Evolutionary conservation across 2,888 invertebrate species (phyloP).

Genomic region (Cotesia congregata): DNA sequence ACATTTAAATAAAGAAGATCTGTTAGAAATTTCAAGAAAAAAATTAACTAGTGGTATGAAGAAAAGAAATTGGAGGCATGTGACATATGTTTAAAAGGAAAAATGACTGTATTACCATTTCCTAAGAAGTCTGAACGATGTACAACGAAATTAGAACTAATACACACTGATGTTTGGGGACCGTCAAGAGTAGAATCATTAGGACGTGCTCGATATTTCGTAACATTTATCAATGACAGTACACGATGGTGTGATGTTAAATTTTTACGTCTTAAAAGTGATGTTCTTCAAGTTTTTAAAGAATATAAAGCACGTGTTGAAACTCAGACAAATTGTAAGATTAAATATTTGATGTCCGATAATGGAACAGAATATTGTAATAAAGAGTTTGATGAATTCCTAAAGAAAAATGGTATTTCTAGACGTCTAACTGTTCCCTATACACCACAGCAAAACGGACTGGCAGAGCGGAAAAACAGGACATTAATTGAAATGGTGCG

Average conservation of each 20-base stretch:
- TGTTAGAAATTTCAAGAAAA: background rate
- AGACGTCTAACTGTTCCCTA: constrained; percentile 51
- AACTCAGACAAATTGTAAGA: constrained; percentile 27
- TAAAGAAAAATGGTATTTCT: constrained; percentile 52
- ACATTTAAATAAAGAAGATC: background rate
- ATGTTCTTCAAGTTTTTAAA: constrained; percentile 41
- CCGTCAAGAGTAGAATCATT: constrained; percentile 30
- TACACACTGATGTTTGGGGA: constrained; percentile 42
- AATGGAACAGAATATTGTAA: constrained; percentile 43
- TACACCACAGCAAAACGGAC: constrained; percentile 59
- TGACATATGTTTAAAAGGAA: constrained; percentile 35
- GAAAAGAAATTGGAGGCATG: background rate
- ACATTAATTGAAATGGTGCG: constrained; percentile 49
- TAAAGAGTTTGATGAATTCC: constrained; percentile 45
- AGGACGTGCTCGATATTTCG: constrained; percentile 44
- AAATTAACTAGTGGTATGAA: background rate
- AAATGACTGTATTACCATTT: constrained; percentile 38
- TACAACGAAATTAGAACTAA: constrained; percentile 30
- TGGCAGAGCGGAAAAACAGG: constrained; percentile 55
- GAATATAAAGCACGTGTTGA: constrained; percentile 40
- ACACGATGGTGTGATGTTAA: constrained; percentile 43
- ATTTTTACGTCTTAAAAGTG: constrained; percentile 43
- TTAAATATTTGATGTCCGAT: constrained; percentile 39
- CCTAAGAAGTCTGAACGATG: constrained; percentile 35
- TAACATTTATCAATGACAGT: constrained; percentile 48